Conservation (phyloP, 2,113 vertebrate genomes). For the Calidris pygmaea region DNA sequence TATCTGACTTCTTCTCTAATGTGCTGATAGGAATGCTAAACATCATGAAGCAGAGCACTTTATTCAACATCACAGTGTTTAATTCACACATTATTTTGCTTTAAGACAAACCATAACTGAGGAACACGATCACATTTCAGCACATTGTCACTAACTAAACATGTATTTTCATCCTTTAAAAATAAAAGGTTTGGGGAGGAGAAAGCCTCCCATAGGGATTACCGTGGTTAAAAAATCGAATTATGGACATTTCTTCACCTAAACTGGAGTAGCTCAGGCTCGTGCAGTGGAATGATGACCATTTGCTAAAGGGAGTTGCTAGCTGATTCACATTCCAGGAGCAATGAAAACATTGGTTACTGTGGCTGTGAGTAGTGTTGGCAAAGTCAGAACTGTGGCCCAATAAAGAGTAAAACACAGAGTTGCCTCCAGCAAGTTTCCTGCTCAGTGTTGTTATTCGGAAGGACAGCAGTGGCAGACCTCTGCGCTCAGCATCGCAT, state of each 20-base stretch:
- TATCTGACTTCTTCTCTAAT: background rate
- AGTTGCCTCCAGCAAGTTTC: background rate
- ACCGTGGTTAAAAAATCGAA: background rate
- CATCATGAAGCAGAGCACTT: background rate
- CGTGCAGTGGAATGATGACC: background rate
- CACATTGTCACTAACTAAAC: background rate
- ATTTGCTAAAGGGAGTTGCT: background rate
- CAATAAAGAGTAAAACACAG: background rate
- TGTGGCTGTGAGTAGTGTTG: rapidly evolving
- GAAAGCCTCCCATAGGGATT: background rate
- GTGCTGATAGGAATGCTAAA: background rate
- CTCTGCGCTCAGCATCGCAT: background rate
- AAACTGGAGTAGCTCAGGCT: background rate
- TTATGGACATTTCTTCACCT: background rate
- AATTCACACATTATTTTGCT: background rate
- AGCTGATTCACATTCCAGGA: background rate
- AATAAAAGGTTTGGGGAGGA: background rate
- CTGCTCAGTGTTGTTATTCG: background rate
- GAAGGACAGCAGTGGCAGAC: background rate
- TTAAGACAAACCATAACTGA: background rate
- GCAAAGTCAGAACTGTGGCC: background rate
- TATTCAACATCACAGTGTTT: background rate
- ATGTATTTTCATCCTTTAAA: background rate
- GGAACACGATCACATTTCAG: background rate
- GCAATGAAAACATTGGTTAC: background rate